Evolutionary conservation across 1,140 invertebrate genomes (phyloP).

Genomic region (Macrotrachela quadricornifera): DNA sequence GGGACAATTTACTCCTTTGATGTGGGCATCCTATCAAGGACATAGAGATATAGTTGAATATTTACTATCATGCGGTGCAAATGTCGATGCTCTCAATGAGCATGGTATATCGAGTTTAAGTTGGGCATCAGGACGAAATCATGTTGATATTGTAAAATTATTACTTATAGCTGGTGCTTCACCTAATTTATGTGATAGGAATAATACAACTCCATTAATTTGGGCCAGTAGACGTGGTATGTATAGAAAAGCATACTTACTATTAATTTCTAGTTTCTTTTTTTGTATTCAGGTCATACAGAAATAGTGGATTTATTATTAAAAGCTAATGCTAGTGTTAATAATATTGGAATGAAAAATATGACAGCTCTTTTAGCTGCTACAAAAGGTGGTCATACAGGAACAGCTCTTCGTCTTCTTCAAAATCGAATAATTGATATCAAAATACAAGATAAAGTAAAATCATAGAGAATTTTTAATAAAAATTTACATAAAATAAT

Average conservation of each 20-base stretch:
- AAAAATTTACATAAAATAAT: no score
- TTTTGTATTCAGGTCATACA: no score
- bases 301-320: no score
- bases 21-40: conserved; percentile 92
- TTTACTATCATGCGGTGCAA: conserved; percentile 64
- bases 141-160: conserved; percentile 56
- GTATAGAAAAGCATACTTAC: no score
- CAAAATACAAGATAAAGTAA: conserved; percentile 58
- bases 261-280: no score
- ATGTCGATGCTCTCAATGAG: conserved; percentile 48
- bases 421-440: conserved; percentile 60
- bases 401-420: conserved; percentile 62
- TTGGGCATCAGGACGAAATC: conserved; percentile 76
- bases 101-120: conserved; percentile 60
- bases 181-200: conserved; percentile 69
- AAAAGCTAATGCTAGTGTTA: no score
- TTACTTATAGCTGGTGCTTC: conserved; percentile 64
- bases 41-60: conserved; percentile 51
- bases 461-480: no score
- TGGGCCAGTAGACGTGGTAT: conserved; percentile 53
- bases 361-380: conserved; percentile 81
- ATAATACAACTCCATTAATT: conserved; percentile 80
- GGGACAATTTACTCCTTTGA: conserved; percentile 59
- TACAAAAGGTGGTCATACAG: conserved; percentile 60
- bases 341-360: conserved; percentile 39